Percentiles rank a stretch among this genome's conserved stretches.
phyloP scores from a whole-genome alignment of 2,888 invertebrate species.

The Ochropacha duplaris region DNA sequence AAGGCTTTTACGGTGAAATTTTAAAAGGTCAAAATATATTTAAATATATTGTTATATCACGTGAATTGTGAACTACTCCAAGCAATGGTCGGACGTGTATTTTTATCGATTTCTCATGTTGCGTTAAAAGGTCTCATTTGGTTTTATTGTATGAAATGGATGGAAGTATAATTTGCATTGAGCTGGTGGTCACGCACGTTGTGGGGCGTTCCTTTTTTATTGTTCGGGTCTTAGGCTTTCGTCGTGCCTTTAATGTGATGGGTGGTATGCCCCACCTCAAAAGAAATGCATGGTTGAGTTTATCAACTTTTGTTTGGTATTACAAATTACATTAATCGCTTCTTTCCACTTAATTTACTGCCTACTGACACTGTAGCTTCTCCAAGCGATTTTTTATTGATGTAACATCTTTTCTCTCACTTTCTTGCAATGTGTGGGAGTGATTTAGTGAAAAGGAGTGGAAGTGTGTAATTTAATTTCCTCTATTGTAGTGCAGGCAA shows the following conservation, averaged over 20 bases:
- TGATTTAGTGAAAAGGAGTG: no score
- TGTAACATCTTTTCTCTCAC: no score
- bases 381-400: no score
- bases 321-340: background rate
- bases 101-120: constrained; percentile 77
- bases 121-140: constrained; percentile 81
- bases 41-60: background rate
- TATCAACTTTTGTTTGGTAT: constrained; percentile 26
- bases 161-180: constrained; percentile 80
- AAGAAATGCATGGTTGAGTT: constrained; percentile 20
- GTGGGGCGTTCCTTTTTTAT: constrained; percentile 67
- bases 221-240: constrained; percentile 65
- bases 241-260: constrained; percentile 60
- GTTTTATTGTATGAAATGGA: constrained; percentile 80
- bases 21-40: constrained; percentile 7
- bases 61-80: constrained; percentile 7
- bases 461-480: no score
- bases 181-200: constrained; percentile 76
- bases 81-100: constrained; percentile 40
- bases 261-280: constrained; percentile 42
- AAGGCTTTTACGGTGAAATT: constrained; percentile 1
- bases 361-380: no score
- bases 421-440: no score
- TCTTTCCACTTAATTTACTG: no score
- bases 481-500: no score